Evolutionary conservation across 2,888 invertebrate genomes (phyloP), one percentile per base, ranked within the genome.

Genomic region (Volucella bombylans): DNA sequence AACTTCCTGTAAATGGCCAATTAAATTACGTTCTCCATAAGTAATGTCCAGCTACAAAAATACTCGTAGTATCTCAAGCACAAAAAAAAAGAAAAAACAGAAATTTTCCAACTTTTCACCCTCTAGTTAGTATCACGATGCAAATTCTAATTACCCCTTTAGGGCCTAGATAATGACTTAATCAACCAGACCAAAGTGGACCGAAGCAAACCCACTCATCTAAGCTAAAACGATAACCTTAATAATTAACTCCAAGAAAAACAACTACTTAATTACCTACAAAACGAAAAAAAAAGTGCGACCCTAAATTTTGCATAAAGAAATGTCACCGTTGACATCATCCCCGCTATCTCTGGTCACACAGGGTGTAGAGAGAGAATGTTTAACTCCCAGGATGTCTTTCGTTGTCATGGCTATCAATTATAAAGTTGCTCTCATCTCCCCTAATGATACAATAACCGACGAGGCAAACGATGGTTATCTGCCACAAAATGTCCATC

Each of bases 401-500:
- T 41, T 12, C 43, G 12, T 11, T 14, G 10, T 47, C 59, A 23
- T 23, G 23, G 57, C 55, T 71, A 85, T 80, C 61, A 80, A 85
- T 85, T 80, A 76, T 55, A 71, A 68, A 67, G 71, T 43, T 67
- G 9, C 49, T 69, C 31, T 31, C 65, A 79, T 69, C 69, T 64
- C 14, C 57, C 52, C 73, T 79, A 79, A 83, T 79, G 73, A 79
- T 69, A 71, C 74, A 54, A 18, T 50, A 68, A 74, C 38, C 76
- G 12, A 15, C 54, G 55, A 38, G 55, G 43, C 55, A 50, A 67
- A 15, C 8, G 64, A 67, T 76, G 45, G 49, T 39, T 52, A 65
- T 83, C 65, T 69, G 39, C 83, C 76, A 67, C 83, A 71, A 76
- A 85, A 80, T 80, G 76, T 80, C 71, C 80, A 52, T 71, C 54